These are phyloP conservation scores for Penaeus monodon DNA, from an alignment of 2,888 invertebrate species.

Conservation along the genomic window DNA sequence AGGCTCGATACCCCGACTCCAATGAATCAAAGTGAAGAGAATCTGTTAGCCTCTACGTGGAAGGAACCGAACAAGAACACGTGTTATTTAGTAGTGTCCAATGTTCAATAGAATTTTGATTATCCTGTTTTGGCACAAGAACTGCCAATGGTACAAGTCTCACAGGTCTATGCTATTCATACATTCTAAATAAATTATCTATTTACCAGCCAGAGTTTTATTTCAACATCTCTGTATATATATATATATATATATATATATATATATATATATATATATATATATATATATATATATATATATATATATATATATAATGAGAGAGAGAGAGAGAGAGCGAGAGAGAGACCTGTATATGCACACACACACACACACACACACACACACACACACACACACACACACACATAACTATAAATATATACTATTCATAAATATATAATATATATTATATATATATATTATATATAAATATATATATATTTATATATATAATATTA, in stretches of 20 bases:
- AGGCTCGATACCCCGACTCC: no score
- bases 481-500: background rate
- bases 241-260: constrained; percentile 8
- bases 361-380: background rate
- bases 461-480: constrained; percentile 6
- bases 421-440: background rate
- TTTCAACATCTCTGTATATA: background rate
- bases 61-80: no score
- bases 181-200: no score
- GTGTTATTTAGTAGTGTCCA: no score
- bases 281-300: background rate
- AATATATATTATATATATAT: background rate
- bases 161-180: no score
- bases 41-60: no score
- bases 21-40: no score
- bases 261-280: constrained; percentile 18
- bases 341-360: no score
- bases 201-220: no score
- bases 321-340: background rate
- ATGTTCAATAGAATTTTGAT: no score
- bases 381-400: background rate
- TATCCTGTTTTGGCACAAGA: no score
- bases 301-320: background rate
- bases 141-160: no score
- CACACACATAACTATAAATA: background rate